These are phyloP conservation scores for Drosophila vallismaia DNA, from an alignment of 2,888 invertebrate species.

Conservation along the genomic window DNA sequence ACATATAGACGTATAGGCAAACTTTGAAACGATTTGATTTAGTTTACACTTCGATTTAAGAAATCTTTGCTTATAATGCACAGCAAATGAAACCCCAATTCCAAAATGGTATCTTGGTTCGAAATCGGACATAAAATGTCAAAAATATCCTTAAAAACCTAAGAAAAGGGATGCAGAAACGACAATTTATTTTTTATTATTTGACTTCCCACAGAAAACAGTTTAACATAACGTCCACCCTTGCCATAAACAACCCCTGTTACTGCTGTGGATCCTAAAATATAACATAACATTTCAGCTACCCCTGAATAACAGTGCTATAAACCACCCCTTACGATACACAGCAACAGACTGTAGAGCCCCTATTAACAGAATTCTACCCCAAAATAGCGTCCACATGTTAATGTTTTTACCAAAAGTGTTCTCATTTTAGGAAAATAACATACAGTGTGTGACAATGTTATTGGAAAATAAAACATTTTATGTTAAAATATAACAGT, in stretches of 20 bases:
- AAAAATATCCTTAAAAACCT: too few species aligned
- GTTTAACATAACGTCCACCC: neutral
- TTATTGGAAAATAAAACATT: neutral
- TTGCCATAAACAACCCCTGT: neutral
- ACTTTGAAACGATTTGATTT: too few species aligned
- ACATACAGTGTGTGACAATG: neutral
- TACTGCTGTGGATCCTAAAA: neutral
- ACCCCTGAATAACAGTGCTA: neutral
- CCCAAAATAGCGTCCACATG: neutral
- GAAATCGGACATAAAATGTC: too few species aligned
- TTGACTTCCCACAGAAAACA: neutral
- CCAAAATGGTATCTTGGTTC: too few species aligned
- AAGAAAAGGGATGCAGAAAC: too few species aligned
- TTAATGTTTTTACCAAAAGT: neutral
- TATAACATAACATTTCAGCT: neutral
- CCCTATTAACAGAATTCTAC: neutral
- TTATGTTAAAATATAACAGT: slow-evolving; percentile 17
- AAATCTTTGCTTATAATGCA: too few species aligned
- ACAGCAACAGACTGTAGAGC: neutral
- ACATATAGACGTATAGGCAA: too few species aligned
- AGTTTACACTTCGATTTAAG: too few species aligned
- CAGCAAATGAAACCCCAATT: too few species aligned
- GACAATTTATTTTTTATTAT: neutral
- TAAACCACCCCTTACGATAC: neutral
- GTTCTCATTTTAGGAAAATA: neutral